Conservation (phyloP, 2,797 vertebrate species). For the Choloepus didactylus region DNA sequence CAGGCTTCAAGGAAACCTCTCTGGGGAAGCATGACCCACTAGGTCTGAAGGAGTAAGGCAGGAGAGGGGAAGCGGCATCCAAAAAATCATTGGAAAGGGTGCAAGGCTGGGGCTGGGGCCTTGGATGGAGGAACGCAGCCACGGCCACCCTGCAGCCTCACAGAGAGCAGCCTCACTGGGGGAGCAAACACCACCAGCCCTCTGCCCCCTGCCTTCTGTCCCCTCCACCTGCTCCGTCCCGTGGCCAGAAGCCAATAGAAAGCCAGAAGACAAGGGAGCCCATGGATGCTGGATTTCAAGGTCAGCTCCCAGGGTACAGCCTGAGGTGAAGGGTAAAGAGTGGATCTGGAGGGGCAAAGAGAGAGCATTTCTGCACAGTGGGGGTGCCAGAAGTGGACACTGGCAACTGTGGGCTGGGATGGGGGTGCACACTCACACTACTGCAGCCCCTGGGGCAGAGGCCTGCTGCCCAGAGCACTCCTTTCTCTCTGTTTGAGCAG, state of each 20-base stretch:
- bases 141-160: not conserved
- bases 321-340: not conserved
- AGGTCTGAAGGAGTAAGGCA: not conserved
- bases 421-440: not conserved
- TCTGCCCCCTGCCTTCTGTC: not conserved
- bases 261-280: not conserved
- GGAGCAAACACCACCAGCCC: not conserved
- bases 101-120: not conserved
- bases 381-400: not conserved
- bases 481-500: not conserved
- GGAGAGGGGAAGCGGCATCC: not conserved
- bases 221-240: not conserved
- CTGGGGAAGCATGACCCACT: not conserved
- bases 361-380: not conserved
- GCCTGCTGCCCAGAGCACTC: not conserved
- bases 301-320: not conserved
- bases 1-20: not conserved
- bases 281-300: not conserved
- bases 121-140: not conserved
- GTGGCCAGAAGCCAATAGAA: not conserved
- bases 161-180: not conserved
- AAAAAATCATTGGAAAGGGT: not conserved
- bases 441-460: not conserved
- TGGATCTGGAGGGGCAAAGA: not conserved
- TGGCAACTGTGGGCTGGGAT: not conserved